A percentile compares a stretch with the other conserved stretches of the same genome.
Conservation (phyloP, 1,140 invertebrate genomes). For the Lepidotrigona ventralis region DNA sequence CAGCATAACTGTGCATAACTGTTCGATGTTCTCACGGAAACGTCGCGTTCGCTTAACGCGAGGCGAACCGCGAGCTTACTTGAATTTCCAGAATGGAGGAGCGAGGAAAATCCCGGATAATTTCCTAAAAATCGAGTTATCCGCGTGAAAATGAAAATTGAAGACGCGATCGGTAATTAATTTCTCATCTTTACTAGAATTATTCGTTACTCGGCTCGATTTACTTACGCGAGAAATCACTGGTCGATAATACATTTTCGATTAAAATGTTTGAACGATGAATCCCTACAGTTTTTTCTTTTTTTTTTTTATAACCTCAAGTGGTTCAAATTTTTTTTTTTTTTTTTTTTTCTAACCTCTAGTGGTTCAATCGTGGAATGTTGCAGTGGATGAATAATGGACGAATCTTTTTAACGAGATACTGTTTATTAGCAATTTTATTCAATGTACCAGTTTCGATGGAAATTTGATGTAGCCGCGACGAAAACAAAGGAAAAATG, state of each 20-base stretch:
- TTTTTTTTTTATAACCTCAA: background rate
- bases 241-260: too few species aligned
- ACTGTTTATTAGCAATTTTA: background rate
- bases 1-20: background rate
- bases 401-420: background rate
- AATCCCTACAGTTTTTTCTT: too few species aligned
- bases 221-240: too few species aligned
- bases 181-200: background rate
- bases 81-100: background rate
- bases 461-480: background rate
- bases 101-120: background rate
- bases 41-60: background rate
- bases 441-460: background rate
- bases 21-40: background rate
- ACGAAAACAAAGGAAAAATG: background rate
- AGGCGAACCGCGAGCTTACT: background rate
- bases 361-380: background rate
- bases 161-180: background rate
- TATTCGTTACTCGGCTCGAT: too few species aligned
- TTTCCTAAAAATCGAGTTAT: background rate
- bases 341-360: background rate
- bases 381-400: background rate
- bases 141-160: background rate
- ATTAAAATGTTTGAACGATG: too few species aligned
- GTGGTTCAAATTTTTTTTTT: too few species aligned